Evolutionary conservation across 2,113 vertebrate genomes (phyloP), one percentile per base, ranked within the genome.

Genomic region (Montifringilla adamsi): DNA sequence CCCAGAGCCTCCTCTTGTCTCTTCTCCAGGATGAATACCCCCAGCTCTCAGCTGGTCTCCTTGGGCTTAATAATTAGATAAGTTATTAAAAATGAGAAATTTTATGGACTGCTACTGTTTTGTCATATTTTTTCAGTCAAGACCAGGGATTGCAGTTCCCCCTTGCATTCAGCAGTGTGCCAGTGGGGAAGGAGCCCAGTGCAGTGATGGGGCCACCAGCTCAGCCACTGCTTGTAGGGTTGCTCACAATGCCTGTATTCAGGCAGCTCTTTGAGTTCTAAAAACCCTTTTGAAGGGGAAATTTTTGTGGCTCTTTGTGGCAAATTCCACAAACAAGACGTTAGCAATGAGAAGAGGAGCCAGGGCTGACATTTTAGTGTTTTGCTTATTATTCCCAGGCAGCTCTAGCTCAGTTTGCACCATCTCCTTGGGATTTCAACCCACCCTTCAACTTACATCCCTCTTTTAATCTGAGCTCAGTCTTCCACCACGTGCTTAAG

Each of bases 271-370:
- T 87, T n/a, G 43, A 17, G 46, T 95, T 76, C 73, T 93, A 47
- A 95, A 96, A 89, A 67, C 81, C 63, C 59, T 87, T 94, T 96
- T 74, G 68, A 93, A 91, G 46, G 41, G 75, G 24, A 81, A 30
- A 31, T 52, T 73, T 77, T 31, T 87, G 81, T 89, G 87, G 68
- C 74, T 84, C 73, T 77, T 77, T 23, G 21, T 89, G 77, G 53
- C 27, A 52, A 69, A 87, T 86, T 68, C 53, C 73, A 30, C 70
- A 24, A 59, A 46, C 27, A 39, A 41, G 80, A 24, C 0, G 0
- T 86, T 50, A 60, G 63, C 53, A 33, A 20, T 66, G 81, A 66
- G 69, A 60, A 90, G 75, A 75, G 72, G 28, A 83, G 67, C 35
- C 41, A 56, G 55, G 59, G 35, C 55, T 74, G 84, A 60, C 55